Evolutionary conservation across 2,113 vertebrate genomes (phyloP).

Genomic region (Rhynchomys soricoides): DNA sequence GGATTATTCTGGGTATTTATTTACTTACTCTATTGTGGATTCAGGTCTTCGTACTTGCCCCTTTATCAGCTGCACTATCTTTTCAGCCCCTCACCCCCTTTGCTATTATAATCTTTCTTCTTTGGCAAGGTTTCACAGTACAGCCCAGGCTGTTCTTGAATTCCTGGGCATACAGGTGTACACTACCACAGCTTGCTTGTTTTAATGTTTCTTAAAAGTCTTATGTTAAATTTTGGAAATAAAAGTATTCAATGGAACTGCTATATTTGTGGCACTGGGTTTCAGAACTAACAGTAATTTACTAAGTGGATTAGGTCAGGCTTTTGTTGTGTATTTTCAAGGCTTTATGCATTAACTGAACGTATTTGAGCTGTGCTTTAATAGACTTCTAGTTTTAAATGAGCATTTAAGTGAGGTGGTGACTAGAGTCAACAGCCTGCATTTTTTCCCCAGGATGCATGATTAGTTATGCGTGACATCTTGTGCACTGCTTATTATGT

Average conservation of each 20-base stretch:
- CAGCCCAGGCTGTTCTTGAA: neutral
- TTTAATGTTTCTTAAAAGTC: neutral
- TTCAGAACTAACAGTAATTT: neutral
- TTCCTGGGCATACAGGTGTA: neutral
- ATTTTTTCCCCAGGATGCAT: neutral
- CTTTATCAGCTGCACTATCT: neutral
- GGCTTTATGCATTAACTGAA: neutral
- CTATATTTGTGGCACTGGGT: neutral
- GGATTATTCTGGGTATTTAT: neutral
- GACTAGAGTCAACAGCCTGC: neutral
- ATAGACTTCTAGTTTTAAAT: neutral
- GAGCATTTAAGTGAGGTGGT: constrained; percentile 23
- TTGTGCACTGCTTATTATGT: constrained; percentile 21
- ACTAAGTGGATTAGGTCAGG: neutral
- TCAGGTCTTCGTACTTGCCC: neutral
- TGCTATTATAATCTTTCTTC: neutral
- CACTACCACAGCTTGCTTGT: no score
- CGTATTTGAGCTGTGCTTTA: neutral
- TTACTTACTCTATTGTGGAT: neutral
- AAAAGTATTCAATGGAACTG: constrained; percentile 22
- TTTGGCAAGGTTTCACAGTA: neutral
- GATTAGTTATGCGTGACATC: neutral
- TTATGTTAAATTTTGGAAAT: constrained; percentile 35
- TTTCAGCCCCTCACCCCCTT: neutral
- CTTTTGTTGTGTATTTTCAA: constrained; percentile 34